phyloP scores from a whole-genome alignment of 2,888 invertebrate genomes.

The Tenthredo mesomela region DNA sequence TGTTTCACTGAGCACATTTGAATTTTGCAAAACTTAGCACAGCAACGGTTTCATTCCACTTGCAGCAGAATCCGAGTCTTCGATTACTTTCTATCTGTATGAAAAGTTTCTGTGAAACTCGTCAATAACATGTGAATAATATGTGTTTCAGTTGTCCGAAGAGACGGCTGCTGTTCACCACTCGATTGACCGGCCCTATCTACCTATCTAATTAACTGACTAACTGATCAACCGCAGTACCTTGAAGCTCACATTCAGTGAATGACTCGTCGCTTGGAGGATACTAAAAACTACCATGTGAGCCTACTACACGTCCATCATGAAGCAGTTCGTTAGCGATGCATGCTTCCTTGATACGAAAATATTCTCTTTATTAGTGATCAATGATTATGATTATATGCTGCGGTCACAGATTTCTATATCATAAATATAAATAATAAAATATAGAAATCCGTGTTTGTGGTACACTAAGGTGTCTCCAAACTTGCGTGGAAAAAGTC shows the following conservation, averaged over 20 bases:
- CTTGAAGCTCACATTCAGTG: neutral
- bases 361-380: neutral
- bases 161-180: neutral
- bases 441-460: neutral
- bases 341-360: neutral
- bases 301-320: neutral
- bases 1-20: neutral
- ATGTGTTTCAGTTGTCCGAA: slow-evolving; percentile 33
- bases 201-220: neutral
- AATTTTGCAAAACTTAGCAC: neutral
- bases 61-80: neutral
- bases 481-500: neutral
- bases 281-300: neutral
- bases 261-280: neutral
- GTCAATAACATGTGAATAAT: neutral
- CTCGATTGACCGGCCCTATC: neutral
- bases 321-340: neutral
- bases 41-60: neutral
- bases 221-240: neutral
- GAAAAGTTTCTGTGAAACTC: neutral
- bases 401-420: neutral
- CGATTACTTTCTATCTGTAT: neutral
- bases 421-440: neutral
- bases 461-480: neutral
- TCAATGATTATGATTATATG: neutral